Conservation (phyloP, 2,113 vertebrate species). For the Columba livia region DNA sequence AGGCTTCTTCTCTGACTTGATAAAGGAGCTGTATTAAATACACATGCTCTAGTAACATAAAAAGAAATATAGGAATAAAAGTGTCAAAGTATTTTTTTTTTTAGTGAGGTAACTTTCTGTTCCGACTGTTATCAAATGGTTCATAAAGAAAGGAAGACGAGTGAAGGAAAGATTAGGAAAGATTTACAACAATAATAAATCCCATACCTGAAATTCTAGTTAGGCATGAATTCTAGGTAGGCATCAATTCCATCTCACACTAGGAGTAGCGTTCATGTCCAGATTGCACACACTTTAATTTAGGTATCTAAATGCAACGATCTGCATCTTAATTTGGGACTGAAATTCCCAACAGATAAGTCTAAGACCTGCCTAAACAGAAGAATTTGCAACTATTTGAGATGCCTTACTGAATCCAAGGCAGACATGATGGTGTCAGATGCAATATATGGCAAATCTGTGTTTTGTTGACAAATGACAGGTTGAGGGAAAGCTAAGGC, state of each 20-base stretch:
- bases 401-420: background rate
- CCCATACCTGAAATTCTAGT: background rate
- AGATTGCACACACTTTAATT: background rate
- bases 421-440: background rate
- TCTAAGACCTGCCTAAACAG: background rate
- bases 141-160: background rate
- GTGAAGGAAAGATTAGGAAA: background rate
- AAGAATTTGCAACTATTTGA: background rate
- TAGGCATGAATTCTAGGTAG: background rate
- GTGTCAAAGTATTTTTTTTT: background rate
- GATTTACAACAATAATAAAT: background rate
- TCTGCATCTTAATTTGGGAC: background rate
- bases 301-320: background rate
- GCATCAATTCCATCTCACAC: background rate
- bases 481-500: background rate
- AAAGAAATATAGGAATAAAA: background rate
- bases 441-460: background rate
- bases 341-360: background rate
- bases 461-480: background rate
- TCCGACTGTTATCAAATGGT: background rate
- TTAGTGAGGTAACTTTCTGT: background rate
- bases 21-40: background rate
- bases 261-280: rapidly evolving
- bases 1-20: background rate
- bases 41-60: background rate